These are phyloP conservation scores for Erethizon dorsatum DNA, from an alignment of 2,797 vertebrate genomes.

Conservation along the genomic window DNA sequence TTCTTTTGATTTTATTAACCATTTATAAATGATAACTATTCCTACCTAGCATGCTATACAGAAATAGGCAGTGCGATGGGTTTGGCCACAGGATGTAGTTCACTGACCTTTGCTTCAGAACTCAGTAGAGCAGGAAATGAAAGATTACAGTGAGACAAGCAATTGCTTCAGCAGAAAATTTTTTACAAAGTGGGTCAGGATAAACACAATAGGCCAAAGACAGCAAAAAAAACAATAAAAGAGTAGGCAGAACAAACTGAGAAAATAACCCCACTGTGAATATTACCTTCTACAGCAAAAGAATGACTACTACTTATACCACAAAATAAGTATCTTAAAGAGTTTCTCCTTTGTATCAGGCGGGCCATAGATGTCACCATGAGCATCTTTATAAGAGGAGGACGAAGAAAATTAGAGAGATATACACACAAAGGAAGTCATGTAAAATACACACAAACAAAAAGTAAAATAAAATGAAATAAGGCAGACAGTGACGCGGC, in stretches of 20 bases:
- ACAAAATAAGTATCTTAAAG: not conserved
- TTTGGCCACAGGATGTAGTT: not conserved
- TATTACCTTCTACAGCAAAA: not conserved
- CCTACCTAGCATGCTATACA: not conserved
- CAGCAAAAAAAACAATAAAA: not conserved
- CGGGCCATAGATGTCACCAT: not conserved
- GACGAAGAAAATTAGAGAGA: not conserved
- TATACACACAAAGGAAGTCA: not conserved
- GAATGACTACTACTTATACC: not conserved
- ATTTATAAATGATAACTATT: slow-evolving; percentile 28
- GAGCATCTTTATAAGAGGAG: not conserved
- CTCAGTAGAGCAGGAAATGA: not conserved
- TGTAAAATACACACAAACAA: not conserved
- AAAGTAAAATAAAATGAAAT: not conserved
- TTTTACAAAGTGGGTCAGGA: not conserved
- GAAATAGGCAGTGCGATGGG: not conserved
- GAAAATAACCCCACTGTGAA: not conserved
- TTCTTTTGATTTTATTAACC: not conserved
- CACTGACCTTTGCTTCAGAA: not conserved
- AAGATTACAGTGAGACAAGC: not conserved
- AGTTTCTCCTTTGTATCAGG: not conserved
- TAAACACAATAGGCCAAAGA: not conserved
- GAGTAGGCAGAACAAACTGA: not conserved
- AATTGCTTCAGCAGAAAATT: not conserved
- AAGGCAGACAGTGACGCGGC: not conserved